A percentile compares a stretch with the other conserved stretches of the same genome.
Evolutionary conservation across 2,797 vertebrate genomes (phyloP).

Genomic region (Sparidentex hasta): DNA sequence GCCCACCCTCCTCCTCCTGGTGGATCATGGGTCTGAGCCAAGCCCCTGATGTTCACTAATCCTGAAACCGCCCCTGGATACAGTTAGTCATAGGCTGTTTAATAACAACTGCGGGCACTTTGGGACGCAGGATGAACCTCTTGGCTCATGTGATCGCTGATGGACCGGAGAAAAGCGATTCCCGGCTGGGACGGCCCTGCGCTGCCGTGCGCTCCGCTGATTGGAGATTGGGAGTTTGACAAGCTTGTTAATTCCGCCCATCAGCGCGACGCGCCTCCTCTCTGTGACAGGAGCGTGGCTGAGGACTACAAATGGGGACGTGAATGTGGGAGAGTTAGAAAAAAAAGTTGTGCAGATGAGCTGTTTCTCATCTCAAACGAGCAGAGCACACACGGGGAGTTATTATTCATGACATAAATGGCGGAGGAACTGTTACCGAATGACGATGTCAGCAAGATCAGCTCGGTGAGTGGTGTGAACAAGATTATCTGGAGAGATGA

Average conservation of each 20-base stretch:
- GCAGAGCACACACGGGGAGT: conserved; percentile 27
- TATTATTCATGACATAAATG: conserved; percentile 78
- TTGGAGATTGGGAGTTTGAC: conserved; percentile 28
- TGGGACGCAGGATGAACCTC: neutral
- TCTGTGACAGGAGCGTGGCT: conserved; percentile 23
- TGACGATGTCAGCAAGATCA: conserved; percentile 59
- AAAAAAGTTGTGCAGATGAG: conserved; percentile 53
- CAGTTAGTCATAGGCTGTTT: conserved; percentile 21
- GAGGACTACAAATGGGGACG: conserved; percentile 61
- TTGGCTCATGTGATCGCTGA: conserved; percentile 48
- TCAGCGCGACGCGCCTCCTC: conserved; percentile 60
- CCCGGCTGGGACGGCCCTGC: neutral
- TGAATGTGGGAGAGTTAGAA: conserved; percentile 38
- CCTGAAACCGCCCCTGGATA: conserved; percentile 5
- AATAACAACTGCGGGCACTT: conserved; percentile 5
- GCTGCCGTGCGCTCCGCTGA: conserved; percentile 4
- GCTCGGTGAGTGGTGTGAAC: conserved; percentile 75
- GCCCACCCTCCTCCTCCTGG: neutral
- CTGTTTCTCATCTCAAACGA: conserved; percentile 13
- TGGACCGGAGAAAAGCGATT: conserved; percentile 15
- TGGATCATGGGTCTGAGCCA: neutral
- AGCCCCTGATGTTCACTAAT: conserved; percentile 2
- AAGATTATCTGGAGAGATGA: neutral
- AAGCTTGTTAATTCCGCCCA: conserved; percentile 41
- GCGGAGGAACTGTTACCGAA: conserved; percentile 81